Evolutionary conservation across 2,888 invertebrate species (phyloP), one percentile per base, ranked within the genome.

Genomic region (Holacanthella duospinosa): DNA sequence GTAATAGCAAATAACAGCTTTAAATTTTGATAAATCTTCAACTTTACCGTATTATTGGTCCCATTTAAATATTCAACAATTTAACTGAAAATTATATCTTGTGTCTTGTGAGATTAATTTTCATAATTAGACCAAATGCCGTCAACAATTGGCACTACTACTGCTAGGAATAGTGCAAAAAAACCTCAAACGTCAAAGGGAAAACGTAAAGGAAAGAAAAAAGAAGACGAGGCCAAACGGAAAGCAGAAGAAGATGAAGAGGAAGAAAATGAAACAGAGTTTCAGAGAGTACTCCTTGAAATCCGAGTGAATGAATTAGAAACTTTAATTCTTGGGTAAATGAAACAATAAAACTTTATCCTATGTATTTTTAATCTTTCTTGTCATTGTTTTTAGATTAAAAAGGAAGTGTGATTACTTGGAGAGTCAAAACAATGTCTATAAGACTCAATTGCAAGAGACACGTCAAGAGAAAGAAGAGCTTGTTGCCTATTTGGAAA

Each of bases 231-330:
- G 16, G 63, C 59, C 29, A 65, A 61, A 36, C 60, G 61, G 29
- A 59, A 60, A 53, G 64, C 64, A 25, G 69, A 69, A 54, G 69
- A 68, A 54, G 68, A 66, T 19, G 66, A 65, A 29, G 64, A 59
- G 6, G 70, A 67, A 43, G 68, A 68, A 58, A 67, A 72, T 62
- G 71, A 72, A 61, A 60, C 64, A 9, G 72, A 71, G 59, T 72
- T 72, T 63, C 69, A 70, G 53, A 69, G 67, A 58, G 68, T 65
- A 16, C 53, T 66, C 9, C 28, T 72, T 28, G 72, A 72, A 63
- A 70, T 72, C 44, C 65, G 72, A 27, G 71, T 72, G 2, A 72
- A 71, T 57, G 72, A 72, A 59, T 54, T 72, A 59, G 71, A 71
- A 56, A 70, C 66, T 55, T 55, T 72, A 48, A 72, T 71, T 62